Base-by-base conservation (phyloP, 2,113 vertebrate species). In the Pterocles gutturalis region DNA sequence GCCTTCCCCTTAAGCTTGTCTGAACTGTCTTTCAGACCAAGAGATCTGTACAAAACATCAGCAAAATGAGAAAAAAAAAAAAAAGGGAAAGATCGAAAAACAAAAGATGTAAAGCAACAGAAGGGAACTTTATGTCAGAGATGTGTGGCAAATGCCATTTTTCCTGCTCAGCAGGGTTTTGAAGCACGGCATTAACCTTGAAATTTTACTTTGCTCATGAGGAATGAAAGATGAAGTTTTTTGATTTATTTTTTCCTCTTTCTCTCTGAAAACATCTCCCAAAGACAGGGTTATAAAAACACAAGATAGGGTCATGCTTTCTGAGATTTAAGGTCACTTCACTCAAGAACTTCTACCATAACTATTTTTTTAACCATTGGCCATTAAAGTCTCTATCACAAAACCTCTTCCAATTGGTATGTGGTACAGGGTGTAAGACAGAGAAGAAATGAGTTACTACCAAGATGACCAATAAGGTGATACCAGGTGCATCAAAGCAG, bases 201-300 rank as follows among this genome's bases (percentile, higher is more conserved):
- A 90, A 65, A 79, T 88, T 72, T 79, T 80, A 19, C 16, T 82
- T 58, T 46, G 3, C 4, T 71, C 5, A 14, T 54, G 10, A 75
- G 15, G 33, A 76, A 75, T 19, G 25, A 55, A 3, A 21, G 9
- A 43, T 13, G 11, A 7, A 19, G 8, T 1, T 7, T 28, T 57
- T n/a, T 7, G 0, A 0, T 7, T n/a, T n/a, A n/a, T 20, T 51
- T 21, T 46, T 18, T 4, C 9, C 7, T 38, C 1, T 48, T 51
- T 65, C 6, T 54, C 17, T 69, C 16, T 61, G n/a, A 36, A 83
- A 85, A 16, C 5, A 12, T 38, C 18, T 90, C 41, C 17, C 14
- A 71, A 43, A 55, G 21, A 53, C 21, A 66, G 86, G 11, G 16
- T 28, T 45, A 26, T 26, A 84, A 60, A 24, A 20, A 13, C 28